phyloP scores from a whole-genome alignment of 2,888 invertebrate species.

The Cheiracanthium punctorium region DNA sequence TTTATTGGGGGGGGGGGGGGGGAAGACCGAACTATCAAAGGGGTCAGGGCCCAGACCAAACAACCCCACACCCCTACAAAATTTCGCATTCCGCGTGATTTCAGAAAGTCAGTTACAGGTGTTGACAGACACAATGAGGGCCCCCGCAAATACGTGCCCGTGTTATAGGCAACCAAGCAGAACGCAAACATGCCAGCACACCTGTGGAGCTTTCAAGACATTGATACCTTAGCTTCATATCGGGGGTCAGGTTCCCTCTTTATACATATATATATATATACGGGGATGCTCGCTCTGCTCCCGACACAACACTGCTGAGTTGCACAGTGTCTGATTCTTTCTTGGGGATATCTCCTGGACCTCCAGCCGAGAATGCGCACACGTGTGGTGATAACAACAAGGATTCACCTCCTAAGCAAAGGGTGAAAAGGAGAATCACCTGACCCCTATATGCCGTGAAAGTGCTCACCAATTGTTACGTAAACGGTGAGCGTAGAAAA shows the following conservation, averaged over 20 bases:
- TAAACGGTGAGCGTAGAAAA: background rate
- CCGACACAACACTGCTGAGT: slow-evolving; percentile 29
- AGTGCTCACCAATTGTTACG: background rate
- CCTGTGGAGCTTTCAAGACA: slow-evolving; percentile 53
- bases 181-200: slow-evolving; percentile 69
- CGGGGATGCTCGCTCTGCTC: background rate
- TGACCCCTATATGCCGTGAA: background rate
- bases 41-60: slow-evolving; percentile 30
- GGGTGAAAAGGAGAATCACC: background rate
- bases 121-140: slow-evolving; percentile 55
- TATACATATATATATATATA: no score
- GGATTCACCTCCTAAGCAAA: slow-evolving; percentile 11
- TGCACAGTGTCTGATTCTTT: slow-evolving; percentile 15
- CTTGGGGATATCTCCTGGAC: slow-evolving; percentile 12
- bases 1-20: no score
- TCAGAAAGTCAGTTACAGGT: slow-evolving; percentile 57
- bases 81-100: slow-evolving; percentile 26
- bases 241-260: slow-evolving; percentile 1
- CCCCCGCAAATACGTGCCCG: slow-evolving; percentile 11
- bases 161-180: slow-evolving; percentile 46
- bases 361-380: slow-evolving; percentile 37
- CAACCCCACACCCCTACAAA: slow-evolving; percentile 40
- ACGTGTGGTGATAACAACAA: slow-evolving; percentile 46
- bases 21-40: slow-evolving; percentile 1
- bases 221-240: slow-evolving; percentile 22